Evolutionary conservation across 2,113 vertebrate species (phyloP).

Genomic region (Microcebus ravelobensis): DNA sequence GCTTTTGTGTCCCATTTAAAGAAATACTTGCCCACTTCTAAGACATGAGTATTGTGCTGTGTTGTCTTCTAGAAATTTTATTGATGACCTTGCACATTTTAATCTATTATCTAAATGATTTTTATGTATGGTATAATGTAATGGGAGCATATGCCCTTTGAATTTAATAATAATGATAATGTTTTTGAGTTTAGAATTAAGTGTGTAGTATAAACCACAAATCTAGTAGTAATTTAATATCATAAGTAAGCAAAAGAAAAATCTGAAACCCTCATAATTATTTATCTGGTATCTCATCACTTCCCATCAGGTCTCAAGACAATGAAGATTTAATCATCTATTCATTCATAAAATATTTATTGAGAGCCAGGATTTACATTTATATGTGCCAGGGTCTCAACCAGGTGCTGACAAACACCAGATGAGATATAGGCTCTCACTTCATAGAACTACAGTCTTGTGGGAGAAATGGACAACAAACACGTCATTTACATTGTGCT

Average conservation of each 20-base stretch:
- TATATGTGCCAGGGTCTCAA: neutral
- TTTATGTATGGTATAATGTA: neutral
- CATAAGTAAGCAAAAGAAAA: neutral
- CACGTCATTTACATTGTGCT: neutral
- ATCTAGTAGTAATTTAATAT: neutral
- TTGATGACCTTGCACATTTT: neutral
- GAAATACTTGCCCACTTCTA: neutral
- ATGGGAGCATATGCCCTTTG: neutral
- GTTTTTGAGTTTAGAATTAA: conserved; percentile 31
- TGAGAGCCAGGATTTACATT: neutral
- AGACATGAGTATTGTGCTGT: neutral
- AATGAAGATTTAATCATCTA: neutral
- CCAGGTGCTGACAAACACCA: neutral
- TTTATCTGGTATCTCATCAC: neutral
- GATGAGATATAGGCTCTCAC: neutral
- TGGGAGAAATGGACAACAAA: neutral
- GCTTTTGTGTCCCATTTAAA: neutral
- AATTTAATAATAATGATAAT: conserved; percentile 4
- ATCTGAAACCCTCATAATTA: neutral
- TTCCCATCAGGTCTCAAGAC: neutral
- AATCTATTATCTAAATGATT: conserved; percentile 18
- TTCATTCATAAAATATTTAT: conserved; percentile 1
- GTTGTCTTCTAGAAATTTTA: neutral
- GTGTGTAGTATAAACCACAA: neutral
- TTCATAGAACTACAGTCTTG: neutral